phyloP scores from a whole-genome alignment of 2,797 vertebrate genomes.

The Ateles fusciceps region DNA sequence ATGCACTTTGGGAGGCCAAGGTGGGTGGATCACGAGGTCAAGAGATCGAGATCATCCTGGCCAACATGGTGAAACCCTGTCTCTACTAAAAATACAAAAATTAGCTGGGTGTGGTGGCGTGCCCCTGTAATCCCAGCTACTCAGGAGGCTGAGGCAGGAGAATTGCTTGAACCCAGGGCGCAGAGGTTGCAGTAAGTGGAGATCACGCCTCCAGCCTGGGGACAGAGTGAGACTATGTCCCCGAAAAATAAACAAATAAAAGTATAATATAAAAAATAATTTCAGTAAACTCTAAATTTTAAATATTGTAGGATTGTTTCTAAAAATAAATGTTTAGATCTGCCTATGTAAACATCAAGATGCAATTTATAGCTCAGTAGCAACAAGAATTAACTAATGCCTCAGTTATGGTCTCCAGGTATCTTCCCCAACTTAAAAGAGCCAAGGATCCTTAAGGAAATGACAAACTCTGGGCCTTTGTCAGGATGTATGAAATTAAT shows the following conservation, averaged over 20 bases:
- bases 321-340: background rate
- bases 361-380: background rate
- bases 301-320: background rate
- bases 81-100: too few species aligned
- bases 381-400: background rate
- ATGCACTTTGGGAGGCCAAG: too few species aligned
- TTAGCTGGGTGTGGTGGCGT: too few species aligned
- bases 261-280: background rate
- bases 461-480: background rate
- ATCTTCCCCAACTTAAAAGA: background rate
- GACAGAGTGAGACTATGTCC: too few species aligned
- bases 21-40: too few species aligned
- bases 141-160: too few species aligned
- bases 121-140: too few species aligned
- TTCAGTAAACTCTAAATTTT: background rate
- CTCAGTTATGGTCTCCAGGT: background rate
- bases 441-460: background rate
- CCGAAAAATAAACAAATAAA: background rate
- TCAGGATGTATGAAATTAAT: background rate
- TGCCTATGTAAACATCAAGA: background rate
- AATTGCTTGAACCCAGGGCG: rapidly evolving
- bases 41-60: too few species aligned
- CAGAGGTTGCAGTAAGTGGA: too few species aligned
- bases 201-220: too few species aligned
- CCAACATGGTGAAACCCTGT: too few species aligned